Conservation (phyloP, 2,888 invertebrate genomes). For the Tholera decimalis region DNA sequence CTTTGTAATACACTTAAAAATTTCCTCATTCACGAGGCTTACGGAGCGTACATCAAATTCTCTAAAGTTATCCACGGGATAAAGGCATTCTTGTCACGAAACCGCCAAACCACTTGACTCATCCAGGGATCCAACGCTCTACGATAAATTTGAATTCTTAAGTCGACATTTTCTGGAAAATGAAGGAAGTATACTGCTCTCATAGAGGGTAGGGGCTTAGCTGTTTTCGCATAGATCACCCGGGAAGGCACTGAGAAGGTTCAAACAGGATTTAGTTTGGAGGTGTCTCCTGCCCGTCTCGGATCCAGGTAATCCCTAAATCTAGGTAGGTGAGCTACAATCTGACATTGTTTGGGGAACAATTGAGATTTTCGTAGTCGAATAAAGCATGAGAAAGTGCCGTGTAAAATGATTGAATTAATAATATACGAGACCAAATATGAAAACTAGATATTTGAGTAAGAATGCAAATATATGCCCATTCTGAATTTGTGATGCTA, state of each 20-base stretch:
- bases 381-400: not conserved
- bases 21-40: slow-evolving; percentile 64
- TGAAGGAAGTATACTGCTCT: slow-evolving; percentile 62
- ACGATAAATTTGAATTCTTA: slow-evolving; percentile 84
- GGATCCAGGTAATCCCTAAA: slow-evolving; percentile 51
- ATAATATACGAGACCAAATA: too few relatives aligned
- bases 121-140: slow-evolving; percentile 71
- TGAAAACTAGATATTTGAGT: too few relatives aligned
- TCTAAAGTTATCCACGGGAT: slow-evolving; percentile 65
- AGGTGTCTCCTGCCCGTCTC: slow-evolving; percentile 30
- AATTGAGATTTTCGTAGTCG: not conserved
- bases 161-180: slow-evolving; percentile 73
- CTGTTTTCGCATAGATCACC: slow-evolving; percentile 52
- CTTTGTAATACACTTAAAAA: slow-evolving; percentile 66
- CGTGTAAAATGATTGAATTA: too few relatives aligned
- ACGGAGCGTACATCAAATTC: slow-evolving; percentile 65
- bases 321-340: slow-evolving; percentile 14
- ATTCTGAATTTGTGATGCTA: too few relatives aligned
- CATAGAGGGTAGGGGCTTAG: slow-evolving; percentile 49
- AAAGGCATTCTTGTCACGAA: slow-evolving; percentile 83
- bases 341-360: slow-evolving; percentile 23
- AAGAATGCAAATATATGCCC: too few relatives aligned
- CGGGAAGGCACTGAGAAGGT: slow-evolving; percentile 16
- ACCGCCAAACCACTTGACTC: slow-evolving; percentile 79
- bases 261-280: slow-evolving; percentile 49